Evolutionary conservation across 2,797 vertebrate genomes (phyloP).

Genomic region (Scyliorhinus canicula): DNA sequence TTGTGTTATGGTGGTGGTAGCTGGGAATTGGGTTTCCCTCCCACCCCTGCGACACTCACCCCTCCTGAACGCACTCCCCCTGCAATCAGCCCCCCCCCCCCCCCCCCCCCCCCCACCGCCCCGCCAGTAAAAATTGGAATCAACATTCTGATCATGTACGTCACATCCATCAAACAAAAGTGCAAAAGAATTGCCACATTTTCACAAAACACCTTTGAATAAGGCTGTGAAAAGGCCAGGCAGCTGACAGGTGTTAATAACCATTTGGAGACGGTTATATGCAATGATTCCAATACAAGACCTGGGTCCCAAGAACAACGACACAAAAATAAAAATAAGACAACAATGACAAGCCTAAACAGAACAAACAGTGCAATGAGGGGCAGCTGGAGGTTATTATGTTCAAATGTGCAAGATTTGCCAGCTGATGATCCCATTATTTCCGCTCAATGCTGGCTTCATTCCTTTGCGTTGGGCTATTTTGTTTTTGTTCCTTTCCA

Average conservation of each 20-base stretch:
- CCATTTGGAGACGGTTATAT: neutral
- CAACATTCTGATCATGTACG: neutral
- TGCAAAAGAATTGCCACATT: neutral
- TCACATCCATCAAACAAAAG: neutral
- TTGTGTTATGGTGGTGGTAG: neutral
- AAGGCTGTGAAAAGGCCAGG: too few relatives aligned
- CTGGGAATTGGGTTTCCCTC: neutral
- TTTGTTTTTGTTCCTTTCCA: neutral
- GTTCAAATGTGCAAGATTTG: neutral
- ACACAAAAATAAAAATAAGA: neutral
- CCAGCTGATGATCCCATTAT: conserved; percentile 12
- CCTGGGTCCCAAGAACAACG: neutral
- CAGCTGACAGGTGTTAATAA: neutral
- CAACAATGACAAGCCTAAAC: neutral
- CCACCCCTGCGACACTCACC: neutral
- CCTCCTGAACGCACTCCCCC: too few relatives aligned
- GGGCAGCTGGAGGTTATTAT: neutral
- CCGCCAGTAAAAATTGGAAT: neutral
- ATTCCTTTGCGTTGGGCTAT: neutral
- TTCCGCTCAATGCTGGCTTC: neutral
- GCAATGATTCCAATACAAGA: neutral
- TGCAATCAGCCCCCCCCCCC: too few relatives aligned
- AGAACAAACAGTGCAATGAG: neutral
- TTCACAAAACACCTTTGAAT: neutral
- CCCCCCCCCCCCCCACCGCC: neutral